Percentiles rank a stretch among this genome's conserved stretches.
Conservation (phyloP, 2,113 vertebrate species). For the Morone saxatilis region DNA sequence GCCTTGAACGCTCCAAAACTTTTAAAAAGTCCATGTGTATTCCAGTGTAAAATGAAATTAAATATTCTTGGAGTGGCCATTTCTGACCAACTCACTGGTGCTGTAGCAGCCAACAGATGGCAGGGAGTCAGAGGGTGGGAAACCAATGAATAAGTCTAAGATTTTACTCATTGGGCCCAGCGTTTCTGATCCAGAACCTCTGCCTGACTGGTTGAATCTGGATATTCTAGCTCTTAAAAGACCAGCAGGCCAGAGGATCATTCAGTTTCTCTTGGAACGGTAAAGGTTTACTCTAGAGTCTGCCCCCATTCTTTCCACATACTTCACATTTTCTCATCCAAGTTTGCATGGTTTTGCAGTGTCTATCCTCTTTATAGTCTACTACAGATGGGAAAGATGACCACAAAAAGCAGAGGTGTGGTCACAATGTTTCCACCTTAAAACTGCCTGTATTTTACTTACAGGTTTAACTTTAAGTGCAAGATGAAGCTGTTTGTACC, state of each 20-base stretch:
- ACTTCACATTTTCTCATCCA: conserved; percentile 66
- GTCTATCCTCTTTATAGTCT: conserved; percentile 26
- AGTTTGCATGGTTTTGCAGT: conserved; percentile 47
- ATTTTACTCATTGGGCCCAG: conserved; percentile 27
- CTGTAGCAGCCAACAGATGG: conserved; percentile 37
- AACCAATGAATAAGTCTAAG: conserved; percentile 28
- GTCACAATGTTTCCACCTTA: conserved; percentile 40
- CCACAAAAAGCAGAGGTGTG: conserved; percentile 40
- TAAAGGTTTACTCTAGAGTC: conserved; percentile 72
- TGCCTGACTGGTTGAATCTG: conserved; percentile 61
- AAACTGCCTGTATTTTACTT: neutral
- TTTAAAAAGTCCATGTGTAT: conserved; percentile 24
- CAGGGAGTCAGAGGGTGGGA: conserved; percentile 34
- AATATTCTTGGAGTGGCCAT: conserved; percentile 47
- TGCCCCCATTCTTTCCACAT: conserved; percentile 76
- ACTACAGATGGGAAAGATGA: conserved; percentile 47
- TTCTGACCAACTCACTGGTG: conserved; percentile 23
- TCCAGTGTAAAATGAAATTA: conserved; percentile 48
- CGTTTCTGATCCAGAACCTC: conserved; percentile 27
- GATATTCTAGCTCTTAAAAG: conserved; percentile 50
- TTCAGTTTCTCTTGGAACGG: conserved; percentile 77
- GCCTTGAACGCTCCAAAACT: conserved; percentile 28
- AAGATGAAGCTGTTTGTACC: neutral
- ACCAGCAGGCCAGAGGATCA: conserved; percentile 51
- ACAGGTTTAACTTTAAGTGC: neutral